Evolutionary conservation across 1,140 invertebrate genomes (phyloP).

Genomic region (Episyrphus balteatus): DNA sequence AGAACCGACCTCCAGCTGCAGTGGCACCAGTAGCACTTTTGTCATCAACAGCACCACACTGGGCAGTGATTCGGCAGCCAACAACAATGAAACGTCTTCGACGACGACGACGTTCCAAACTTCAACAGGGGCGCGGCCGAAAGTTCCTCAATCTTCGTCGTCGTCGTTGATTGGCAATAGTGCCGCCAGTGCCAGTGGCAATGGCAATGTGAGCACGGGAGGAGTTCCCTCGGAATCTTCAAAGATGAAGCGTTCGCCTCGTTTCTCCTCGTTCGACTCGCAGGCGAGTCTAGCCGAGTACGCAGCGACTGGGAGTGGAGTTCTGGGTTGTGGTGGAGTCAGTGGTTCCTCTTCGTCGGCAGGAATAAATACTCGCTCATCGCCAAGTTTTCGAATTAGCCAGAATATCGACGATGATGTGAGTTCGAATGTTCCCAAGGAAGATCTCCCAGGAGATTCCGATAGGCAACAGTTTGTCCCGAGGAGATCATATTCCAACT

Average conservation of each 20-base stretch:
- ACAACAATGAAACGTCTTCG: slow-evolving; percentile 12
- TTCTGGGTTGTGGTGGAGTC: slow-evolving; percentile 1
- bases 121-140: slow-evolving; percentile 31
- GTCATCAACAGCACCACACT: neutral
- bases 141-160: slow-evolving; percentile 32
- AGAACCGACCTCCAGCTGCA: slow-evolving; percentile 28
- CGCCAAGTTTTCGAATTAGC: too few species aligned
- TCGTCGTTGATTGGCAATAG: slow-evolving; percentile 5
- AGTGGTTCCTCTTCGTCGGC: slow-evolving; percentile 9
- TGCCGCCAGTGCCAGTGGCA: neutral
- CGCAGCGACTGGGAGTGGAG: slow-evolving; percentile 13
- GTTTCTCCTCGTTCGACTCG: slow-evolving; percentile 36
- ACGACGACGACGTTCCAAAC: slow-evolving; percentile 22
- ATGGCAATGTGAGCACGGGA: neutral
- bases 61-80: neutral
- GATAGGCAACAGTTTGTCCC: slow-evolving; percentile 18
- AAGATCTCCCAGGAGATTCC: neutral
- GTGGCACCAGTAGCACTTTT: slow-evolving; percentile 10
- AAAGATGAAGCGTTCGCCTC: slow-evolving; percentile 34
- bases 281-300: slow-evolving; percentile 36
- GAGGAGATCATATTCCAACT: slow-evolving; percentile 29
- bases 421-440: neutral
- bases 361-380: too few species aligned
- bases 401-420: neutral
- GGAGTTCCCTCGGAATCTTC: slow-evolving; percentile 12